Evolutionary conservation across 2,113 vertebrate species (phyloP).

Genomic region (Pogona vitticeps): DNA sequence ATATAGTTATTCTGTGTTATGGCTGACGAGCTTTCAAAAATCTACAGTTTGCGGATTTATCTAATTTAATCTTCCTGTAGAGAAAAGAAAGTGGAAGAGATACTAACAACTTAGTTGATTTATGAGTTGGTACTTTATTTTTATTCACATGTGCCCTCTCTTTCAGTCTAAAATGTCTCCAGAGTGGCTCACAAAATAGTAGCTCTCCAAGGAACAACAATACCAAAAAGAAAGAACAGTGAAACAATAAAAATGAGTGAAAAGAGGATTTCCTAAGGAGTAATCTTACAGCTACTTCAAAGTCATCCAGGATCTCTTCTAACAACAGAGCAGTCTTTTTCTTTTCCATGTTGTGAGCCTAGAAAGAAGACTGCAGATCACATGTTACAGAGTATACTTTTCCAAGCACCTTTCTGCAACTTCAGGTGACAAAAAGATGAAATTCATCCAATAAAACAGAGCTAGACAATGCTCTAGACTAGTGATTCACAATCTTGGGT

Average conservation of each 20-base stretch:
- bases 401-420: too few relatives aligned
- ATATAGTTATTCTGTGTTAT: conserved; percentile 49
- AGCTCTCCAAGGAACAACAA: background rate
- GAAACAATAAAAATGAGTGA: background rate
- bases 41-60: conserved; percentile 31
- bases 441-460: too few relatives aligned
- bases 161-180: background rate
- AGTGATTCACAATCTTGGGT: too few relatives aligned
- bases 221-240: background rate
- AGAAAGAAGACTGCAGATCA: too few relatives aligned
- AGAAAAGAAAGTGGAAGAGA: conserved; percentile 17
- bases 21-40: conserved; percentile 46
- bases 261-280: too few relatives aligned
- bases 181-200: background rate
- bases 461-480: too few relatives aligned
- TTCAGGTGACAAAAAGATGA: too few relatives aligned
- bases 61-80: conserved; percentile 57
- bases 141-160: background rate
- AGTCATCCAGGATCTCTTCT: too few relatives aligned
- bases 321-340: too few relatives aligned
- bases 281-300: too few relatives aligned
- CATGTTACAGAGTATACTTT: too few relatives aligned
- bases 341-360: too few relatives aligned
- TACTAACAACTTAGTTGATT: conserved; percentile 15
- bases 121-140: background rate